Evolutionary conservation across 2,113 vertebrate species (phyloP), one percentile per base, ranked within the genome.

Genomic region (Heloderma charlesbogerti): DNA sequence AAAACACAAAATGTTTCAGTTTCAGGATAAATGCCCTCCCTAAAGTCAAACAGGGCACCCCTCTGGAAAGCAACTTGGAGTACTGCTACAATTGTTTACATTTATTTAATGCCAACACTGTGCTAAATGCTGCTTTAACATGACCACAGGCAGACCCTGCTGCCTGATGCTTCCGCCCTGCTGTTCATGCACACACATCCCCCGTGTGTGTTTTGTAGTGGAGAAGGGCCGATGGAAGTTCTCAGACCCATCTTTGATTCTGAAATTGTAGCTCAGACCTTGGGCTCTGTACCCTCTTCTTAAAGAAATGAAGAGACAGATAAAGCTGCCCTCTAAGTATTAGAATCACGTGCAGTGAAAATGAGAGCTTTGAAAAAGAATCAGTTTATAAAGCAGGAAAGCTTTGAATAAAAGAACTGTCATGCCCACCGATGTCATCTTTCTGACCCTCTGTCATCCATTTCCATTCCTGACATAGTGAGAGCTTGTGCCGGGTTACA

Each of bases 401-500:
- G 63, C 74, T 71, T 80, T 80, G 48, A 90, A 80, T 57, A 71
- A 80, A 86, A 86, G 40, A 48, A 79, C 37, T 16, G 75, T 75
- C 29, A 15, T 71, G 48, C 71, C 27, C n/a, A 45, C 63, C n/a
- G 34, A 3, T 90, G 84, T 86, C 63, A 71, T 80, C 51, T 69
- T 71, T 43, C 84, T 90, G 84, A 80, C 83, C 66, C 16, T 71
- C 84, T 90, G 48, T 86, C 89, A 90, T 71, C 74, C n/a, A 66
- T 86, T 78, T 78, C 89, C 16, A 15, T 86, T 57, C n/a, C 27
- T 60, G 43, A 67, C 60, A 90, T 27, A 48, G n/a, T 79, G 43
- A 71, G 29, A 79, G n/a, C 37, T 69, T 86, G 74, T 15, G 45
- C 20, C 9, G 8, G 43, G 45, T 86, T 90, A 57, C 66, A 80